Conservation (phyloP, 1,140 invertebrate species). For the Atopsyche davidsoni region DNA sequence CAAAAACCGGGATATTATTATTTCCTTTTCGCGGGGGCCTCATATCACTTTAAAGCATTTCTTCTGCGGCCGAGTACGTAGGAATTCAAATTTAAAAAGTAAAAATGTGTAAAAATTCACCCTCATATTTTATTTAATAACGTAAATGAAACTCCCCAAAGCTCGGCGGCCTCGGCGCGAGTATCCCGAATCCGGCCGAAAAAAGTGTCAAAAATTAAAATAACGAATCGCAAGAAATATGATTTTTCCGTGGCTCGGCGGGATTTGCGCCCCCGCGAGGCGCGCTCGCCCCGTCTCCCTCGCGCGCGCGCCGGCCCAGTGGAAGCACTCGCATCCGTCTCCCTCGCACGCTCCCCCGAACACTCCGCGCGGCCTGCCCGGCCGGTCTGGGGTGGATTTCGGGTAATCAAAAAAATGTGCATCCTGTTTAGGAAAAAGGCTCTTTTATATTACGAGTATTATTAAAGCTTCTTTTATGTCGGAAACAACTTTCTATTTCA, state of each 20-base stretch:
- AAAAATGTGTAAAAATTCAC: constrained; percentile 28
- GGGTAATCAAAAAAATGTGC: no score
- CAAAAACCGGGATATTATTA: constrained; percentile 27
- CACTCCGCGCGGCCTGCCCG: no score
- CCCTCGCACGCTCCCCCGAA: constrained; percentile 6
- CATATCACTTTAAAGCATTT: constrained; percentile 29
- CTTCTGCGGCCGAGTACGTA: constrained; percentile 13
- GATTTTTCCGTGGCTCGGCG: constrained; percentile 24
- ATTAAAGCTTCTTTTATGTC: no score
- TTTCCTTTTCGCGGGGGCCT: constrained; percentile 24
- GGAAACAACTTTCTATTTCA: no score
- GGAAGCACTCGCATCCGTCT: constrained; percentile 28
- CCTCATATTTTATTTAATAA: constrained; percentile 32
- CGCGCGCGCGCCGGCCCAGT: constrained; percentile 5
- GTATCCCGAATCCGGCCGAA: constrained; percentile 26
- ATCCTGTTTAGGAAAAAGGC: no score
- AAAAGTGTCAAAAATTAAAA: constrained; percentile 32
- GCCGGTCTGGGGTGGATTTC: no score
- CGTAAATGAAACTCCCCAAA: constrained; percentile 30
- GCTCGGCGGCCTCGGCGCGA: constrained; percentile 19
- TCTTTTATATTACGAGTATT: no score
- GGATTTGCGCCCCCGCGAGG: constrained; percentile 21
- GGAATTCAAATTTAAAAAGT: constrained; percentile 22
- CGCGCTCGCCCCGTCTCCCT: neutral
- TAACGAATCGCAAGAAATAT: constrained; percentile 30